Evolutionary conservation across 2,113 vertebrate species (phyloP).

Genomic region (Equus przewalskii): DNA sequence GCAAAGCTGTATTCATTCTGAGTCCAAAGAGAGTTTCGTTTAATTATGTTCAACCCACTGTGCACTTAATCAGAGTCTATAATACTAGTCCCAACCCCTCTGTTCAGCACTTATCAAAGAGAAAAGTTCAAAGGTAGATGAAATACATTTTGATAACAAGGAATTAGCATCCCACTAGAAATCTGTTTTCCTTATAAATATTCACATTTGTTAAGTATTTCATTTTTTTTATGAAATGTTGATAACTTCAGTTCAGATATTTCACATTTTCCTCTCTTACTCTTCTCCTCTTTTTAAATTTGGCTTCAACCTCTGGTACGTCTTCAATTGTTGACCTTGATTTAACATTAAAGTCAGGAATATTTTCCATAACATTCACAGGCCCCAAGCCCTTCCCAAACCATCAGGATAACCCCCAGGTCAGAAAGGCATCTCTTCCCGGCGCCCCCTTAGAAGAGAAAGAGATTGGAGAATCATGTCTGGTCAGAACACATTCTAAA

Average conservation of each 20-base stretch:
- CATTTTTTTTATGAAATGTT: constrained; percentile 29
- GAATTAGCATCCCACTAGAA: not conserved
- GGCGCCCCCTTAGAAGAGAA: not conserved
- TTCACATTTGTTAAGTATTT: not conserved
- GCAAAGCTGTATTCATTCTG: not conserved
- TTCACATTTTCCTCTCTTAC: not conserved
- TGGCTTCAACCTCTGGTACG: not conserved
- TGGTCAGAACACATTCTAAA: not conserved
- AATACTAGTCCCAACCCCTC: not conserved
- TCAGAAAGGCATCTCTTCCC: not conserved
- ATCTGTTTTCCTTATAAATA: not conserved
- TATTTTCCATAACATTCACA: not conserved
- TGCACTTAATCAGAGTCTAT: not conserved
- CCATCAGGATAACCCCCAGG: not conserved
- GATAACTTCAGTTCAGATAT: not conserved
- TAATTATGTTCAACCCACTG: constrained; percentile 20
- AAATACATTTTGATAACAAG: not conserved
- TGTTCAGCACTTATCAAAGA: not conserved
- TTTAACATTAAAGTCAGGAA: not conserved
- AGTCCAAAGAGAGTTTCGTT: constrained; percentile 23
- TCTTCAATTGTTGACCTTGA: not conserved
- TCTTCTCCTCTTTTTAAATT: not conserved
- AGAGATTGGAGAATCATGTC: not conserved
- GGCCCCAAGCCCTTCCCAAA: not conserved
- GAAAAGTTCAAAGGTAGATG: constrained; percentile 4